Conservation (phyloP, 2,113 vertebrate species). For the Tupaia tana region DNA sequence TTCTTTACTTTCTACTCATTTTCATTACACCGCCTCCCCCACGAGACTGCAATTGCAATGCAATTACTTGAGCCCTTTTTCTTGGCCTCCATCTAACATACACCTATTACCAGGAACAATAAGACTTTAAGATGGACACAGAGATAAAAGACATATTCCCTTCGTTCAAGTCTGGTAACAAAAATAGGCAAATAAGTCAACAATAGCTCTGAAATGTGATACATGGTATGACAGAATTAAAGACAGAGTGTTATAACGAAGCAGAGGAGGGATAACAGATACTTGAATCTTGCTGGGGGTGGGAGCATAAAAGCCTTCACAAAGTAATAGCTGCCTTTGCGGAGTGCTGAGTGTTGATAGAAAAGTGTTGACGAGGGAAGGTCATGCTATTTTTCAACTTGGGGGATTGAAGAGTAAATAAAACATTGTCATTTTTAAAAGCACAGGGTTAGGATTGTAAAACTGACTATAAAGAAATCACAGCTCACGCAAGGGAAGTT, state of each 20-base stretch:
- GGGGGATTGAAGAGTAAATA: conserved; percentile 23
- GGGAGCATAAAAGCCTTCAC: conserved; percentile 14
- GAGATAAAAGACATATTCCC: not conserved
- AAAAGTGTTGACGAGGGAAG: not conserved
- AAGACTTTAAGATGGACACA: not conserved
- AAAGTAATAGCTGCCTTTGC: not conserved
- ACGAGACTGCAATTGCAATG: not conserved
- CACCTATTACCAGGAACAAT: not conserved
- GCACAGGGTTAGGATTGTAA: not conserved
- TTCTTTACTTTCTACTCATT: not conserved
- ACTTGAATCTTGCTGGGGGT: not conserved
- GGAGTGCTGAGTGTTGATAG: not conserved
- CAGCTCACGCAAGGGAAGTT: not conserved
- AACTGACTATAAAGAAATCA: not conserved
- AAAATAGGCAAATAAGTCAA: not conserved
- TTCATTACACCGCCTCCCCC: not conserved
- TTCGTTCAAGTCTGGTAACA: not conserved
- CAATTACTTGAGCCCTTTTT: not conserved
- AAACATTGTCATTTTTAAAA: not conserved
- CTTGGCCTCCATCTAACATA: not conserved
- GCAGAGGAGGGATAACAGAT: not conserved
- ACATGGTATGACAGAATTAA: not conserved
- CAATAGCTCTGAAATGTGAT: not conserved
- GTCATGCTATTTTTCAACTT: conserved; percentile 1
- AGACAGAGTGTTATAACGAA: not conserved